Evolutionary conservation across 2,888 invertebrate species (phyloP), one percentile per base, ranked within the genome.

Genomic region (Pristionchus arcanus): DNA sequence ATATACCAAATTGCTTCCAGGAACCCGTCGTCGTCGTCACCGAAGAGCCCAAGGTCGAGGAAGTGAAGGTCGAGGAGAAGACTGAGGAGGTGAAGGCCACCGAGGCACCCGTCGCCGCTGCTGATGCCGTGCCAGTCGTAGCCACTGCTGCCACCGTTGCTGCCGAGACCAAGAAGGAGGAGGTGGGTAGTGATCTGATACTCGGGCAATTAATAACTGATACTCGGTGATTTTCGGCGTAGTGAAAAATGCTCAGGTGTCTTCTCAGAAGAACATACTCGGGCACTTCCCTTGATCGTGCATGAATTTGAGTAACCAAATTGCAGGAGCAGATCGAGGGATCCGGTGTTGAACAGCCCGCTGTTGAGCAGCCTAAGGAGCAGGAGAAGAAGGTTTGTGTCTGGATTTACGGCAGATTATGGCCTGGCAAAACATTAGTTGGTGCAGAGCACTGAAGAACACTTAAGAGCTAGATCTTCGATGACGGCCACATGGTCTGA

Each of bases 301-400:
- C 42, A 42, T 3, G 9, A 3, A 42, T 42, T 42, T 42, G 42
- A 42, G 42, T 42, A 42, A 42, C 42, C 42, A 42, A 42, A 42
- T 42, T 83, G 0, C 34, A 85, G 84, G 84, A 85, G 84, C 34
- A 53, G 16, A 37, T 59, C 55, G 55, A 74, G 74, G 88, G 42
- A 55, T 34, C 74, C 19, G 88, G 37, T 1, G 4, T 53, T 16
- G 87, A 68, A 28, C 66, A 25, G 19, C 25, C 66, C 42, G 42
- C 34, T 21, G 87, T 42, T 19, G 85, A 86, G 25, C 31, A 37
- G n/a, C 66, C 66, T 42, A 68, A 87, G 87, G 53, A 87, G 66
- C 68, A 87, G 87, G 87, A 87, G 42, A 85, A 85, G 85, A 85
- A 85, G 85, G 81, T 81, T 85, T 34, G 31, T 74, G 28, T 71